Conservation (phyloP, 2,797 vertebrate species). For the Lindbergichthys nudifrons region DNA sequence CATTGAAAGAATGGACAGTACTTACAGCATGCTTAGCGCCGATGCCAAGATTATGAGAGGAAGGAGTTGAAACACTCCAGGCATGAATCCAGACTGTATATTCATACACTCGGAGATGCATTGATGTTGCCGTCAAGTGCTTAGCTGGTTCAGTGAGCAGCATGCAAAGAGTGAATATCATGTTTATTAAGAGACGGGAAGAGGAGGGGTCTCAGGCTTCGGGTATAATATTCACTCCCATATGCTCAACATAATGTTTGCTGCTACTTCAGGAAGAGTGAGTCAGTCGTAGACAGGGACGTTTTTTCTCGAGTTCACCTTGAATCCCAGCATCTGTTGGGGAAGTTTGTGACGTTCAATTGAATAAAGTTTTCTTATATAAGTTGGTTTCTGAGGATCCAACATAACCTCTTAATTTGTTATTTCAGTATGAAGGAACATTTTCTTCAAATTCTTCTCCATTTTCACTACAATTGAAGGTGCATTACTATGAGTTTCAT, state of each 20-base stretch:
- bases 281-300: too few species aligned
- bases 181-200: constrained; percentile 49
- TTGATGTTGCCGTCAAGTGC: constrained; percentile 58
- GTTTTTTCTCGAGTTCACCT: constrained; percentile 26
- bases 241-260: constrained; percentile 42
- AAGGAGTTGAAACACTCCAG: constrained; percentile 44
- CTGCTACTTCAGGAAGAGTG: constrained; percentile 6
- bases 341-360: constrained; percentile 9
- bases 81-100: constrained; percentile 59
- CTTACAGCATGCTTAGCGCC: constrained; percentile 30
- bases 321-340: constrained; percentile 28
- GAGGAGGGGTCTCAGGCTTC: constrained; percentile 19
- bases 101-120: constrained; percentile 54
- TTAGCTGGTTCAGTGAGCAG: constrained; percentile 61
- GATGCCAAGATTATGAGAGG: constrained; percentile 50
- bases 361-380: constrained; percentile 12
- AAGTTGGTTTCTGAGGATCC: not conserved
- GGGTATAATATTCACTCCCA: constrained; percentile 36
- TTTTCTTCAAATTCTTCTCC: constrained; percentile 18
- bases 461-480: constrained; percentile 11
- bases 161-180: constrained; percentile 57
- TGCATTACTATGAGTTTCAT: constrained; percentile 5
- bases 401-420: not conserved
- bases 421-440: not conserved
- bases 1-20: constrained; percentile 34